These are phyloP conservation scores for Solenopsis invicta DNA, from an alignment of 1,140 invertebrate species.

Conservation along the genomic window DNA sequence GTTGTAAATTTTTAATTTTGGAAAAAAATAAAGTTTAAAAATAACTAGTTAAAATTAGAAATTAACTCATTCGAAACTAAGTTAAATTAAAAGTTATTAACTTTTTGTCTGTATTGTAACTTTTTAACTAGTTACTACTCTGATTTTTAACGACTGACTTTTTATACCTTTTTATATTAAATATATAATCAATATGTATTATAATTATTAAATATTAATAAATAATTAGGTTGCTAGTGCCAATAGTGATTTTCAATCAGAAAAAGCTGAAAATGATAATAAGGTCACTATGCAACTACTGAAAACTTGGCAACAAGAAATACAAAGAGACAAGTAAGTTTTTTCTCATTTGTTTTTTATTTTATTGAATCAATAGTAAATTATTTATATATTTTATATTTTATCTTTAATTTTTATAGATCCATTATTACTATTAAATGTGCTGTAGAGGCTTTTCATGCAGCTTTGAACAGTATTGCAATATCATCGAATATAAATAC, in stretches of 20 bases:
- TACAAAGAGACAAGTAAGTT: slow-evolving; percentile 90
- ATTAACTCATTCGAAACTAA: no score
- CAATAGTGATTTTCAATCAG: slow-evolving; percentile 92
- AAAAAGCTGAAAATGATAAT: slow-evolving; percentile 74
- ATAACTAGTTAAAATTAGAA: no score
- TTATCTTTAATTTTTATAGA: slow-evolving; percentile 73
- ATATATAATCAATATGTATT: no score
- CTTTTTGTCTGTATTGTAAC: no score
- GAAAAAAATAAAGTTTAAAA: no score
- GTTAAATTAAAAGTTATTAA: no score
- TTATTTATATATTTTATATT: neutral
- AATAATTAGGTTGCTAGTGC: slow-evolving; percentile 91
- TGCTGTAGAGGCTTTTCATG: slow-evolving; percentile 92
- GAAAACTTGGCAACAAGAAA: slow-evolving; percentile 90
- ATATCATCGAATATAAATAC: slow-evolving; percentile 87
- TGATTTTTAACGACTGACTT: no score
- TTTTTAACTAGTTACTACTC: no score
- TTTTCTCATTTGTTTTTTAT: slow-evolving; percentile 26
- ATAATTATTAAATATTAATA: neutral
- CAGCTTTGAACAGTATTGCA: slow-evolving; percentile 88
- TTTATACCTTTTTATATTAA: no score
- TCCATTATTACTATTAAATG: slow-evolving; percentile 86
- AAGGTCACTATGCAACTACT: slow-evolving; percentile 88
- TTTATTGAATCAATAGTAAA: slow-evolving; percentile 26
- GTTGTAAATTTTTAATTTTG: no score